phyloP scores from a whole-genome alignment of 2,888 invertebrate genomes.

The Meiosimyza decipiens region DNA sequence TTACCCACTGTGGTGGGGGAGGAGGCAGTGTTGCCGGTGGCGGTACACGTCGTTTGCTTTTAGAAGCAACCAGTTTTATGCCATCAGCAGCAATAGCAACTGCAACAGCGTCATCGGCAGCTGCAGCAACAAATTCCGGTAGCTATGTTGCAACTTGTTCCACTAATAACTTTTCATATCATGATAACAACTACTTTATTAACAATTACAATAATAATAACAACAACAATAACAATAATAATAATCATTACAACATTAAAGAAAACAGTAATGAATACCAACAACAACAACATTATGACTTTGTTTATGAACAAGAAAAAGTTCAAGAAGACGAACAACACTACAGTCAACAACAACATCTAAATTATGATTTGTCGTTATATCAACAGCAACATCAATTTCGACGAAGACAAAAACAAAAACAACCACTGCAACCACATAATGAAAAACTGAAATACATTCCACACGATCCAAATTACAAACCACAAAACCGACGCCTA shows the following conservation, averaged over 20 bases:
- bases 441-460: slow-evolving; percentile 26
- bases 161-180: slow-evolving; percentile 33
- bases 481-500: slow-evolving; percentile 1
- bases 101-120: slow-evolving; percentile 43
- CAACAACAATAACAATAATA: slow-evolving; percentile 37
- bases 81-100: slow-evolving; percentile 43
- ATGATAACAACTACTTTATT: slow-evolving; percentile 41
- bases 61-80: slow-evolving; percentile 15
- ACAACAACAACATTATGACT: neutral
- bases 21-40: neutral
- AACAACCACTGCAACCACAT: neutral
- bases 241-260: slow-evolving; percentile 39
- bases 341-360: neutral
- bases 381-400: neutral
- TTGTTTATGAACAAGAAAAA: neutral
- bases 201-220: slow-evolving; percentile 47
- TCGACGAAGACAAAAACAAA: slow-evolving; percentile 11
- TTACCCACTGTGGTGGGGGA: neutral
- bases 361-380: neutral
- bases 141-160: slow-evolving; percentile 55
- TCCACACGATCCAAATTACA: slow-evolving; percentile 10
- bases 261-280: slow-evolving; percentile 37
- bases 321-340: slow-evolving; percentile 8
- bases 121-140: slow-evolving; percentile 62
- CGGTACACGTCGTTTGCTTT: neutral